Evolutionary conservation across 2,113 vertebrate genomes (phyloP).

Genomic region (Ceyx cyanopectus): DNA sequence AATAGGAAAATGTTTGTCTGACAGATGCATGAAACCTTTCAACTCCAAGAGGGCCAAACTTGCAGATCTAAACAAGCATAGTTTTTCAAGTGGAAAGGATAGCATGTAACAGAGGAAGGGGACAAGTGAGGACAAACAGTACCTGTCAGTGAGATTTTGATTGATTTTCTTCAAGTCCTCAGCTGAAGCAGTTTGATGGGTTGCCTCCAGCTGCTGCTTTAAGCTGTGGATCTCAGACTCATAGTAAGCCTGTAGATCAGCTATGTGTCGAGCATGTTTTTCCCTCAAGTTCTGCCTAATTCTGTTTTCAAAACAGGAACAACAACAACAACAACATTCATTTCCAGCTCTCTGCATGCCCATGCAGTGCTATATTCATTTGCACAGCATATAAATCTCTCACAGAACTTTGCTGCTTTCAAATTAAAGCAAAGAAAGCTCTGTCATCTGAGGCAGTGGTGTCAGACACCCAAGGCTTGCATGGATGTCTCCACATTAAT

Average conservation of each 20-base stretch:
- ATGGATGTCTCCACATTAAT: not conserved
- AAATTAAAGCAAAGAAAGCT: not conserved
- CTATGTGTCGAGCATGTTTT: slow-evolving; percentile 91
- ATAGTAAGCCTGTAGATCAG: slow-evolving; percentile 93
- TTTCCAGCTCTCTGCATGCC: not conserved
- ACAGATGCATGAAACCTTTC: not conserved
- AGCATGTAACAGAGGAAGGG: not conserved
- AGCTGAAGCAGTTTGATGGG: slow-evolving; percentile 71
- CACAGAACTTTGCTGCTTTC: not conserved
- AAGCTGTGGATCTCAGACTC: slow-evolving; percentile 90
- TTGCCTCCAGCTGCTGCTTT: slow-evolving; percentile 85
- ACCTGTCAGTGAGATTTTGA: slow-evolving; percentile 87
- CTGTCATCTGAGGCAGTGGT: not conserved
- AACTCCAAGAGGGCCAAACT: not conserved
- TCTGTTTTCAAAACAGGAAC: slow-evolving; percentile 70
- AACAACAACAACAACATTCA: not conserved
- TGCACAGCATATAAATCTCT: not conserved
- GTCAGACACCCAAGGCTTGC: not conserved
- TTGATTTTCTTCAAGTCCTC: slow-evolving; percentile 86
- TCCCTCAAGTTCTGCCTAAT: slow-evolving; percentile 92
- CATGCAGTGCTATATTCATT: not conserved
- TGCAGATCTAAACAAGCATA: not conserved
- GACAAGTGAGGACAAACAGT: not conserved
- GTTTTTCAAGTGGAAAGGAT: not conserved
- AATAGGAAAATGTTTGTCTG: not conserved